A percentile compares a stretch with the other conserved stretches of the same genome.
Conservation (phyloP, 1,140 invertebrate genomes). For the Sesamia nonagrioides region DNA sequence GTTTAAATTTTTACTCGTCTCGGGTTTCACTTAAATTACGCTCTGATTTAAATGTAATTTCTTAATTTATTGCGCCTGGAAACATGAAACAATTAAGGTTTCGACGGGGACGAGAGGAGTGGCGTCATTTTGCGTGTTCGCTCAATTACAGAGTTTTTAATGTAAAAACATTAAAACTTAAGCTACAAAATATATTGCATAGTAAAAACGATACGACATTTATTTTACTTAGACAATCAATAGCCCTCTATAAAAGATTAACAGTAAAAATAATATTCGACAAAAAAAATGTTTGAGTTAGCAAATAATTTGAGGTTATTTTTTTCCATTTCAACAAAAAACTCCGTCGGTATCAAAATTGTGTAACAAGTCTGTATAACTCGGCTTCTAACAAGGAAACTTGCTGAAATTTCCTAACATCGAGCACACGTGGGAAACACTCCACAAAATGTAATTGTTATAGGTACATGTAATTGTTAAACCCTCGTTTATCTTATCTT, state of each 20-base stretch:
- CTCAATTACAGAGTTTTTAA: constrained; percentile 13
- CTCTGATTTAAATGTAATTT: constrained; percentile 47
- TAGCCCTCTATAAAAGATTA: too few relatives aligned
- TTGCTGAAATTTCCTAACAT: constrained; percentile 34
- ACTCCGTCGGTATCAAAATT: constrained; percentile 27
- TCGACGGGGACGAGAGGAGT: constrained; percentile 25
- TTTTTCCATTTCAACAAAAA: not conserved
- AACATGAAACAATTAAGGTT: constrained; percentile 44
- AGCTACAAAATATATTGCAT: too few relatives aligned
- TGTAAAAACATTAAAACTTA: too few relatives aligned
- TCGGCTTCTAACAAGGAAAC: constrained; percentile 53
- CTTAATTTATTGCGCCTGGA: constrained; percentile 41
- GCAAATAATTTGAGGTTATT: too few relatives aligned
- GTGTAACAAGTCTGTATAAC: constrained; percentile 13
- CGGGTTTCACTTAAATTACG: constrained; percentile 38
- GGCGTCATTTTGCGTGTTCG: constrained; percentile 24
- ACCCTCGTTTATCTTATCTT: constrained; percentile 36
- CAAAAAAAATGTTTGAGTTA: too few relatives aligned
- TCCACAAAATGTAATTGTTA: constrained; percentile 10
- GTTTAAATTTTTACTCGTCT: constrained; percentile 45
- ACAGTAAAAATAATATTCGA: too few relatives aligned
- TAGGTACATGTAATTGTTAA: not conserved
- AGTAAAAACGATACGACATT: not conserved
- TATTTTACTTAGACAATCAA: too few relatives aligned
- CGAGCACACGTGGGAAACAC: too few relatives aligned